These are phyloP conservation scores for Chaenodraco wilsoni DNA, from an alignment of 2,797 vertebrate species.

Conservation along the genomic window DNA sequence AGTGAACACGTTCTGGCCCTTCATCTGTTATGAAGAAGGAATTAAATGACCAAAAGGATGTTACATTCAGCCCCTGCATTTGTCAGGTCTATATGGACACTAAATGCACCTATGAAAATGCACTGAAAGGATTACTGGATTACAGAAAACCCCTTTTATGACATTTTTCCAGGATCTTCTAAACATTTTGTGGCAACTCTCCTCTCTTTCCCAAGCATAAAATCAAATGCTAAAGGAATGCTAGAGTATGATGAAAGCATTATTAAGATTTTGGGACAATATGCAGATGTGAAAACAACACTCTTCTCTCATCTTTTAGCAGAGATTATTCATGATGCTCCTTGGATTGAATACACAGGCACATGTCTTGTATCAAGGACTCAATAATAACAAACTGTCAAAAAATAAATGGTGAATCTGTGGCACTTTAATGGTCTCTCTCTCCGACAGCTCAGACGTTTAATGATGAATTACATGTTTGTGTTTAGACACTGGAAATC, in stretches of 20 bases:
- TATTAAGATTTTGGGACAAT: conserved; percentile 24
- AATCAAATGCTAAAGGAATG: conserved; percentile 78
- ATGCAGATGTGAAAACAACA: conserved; percentile 37
- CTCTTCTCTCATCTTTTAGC: conserved; percentile 27
- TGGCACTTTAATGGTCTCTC: conserved; percentile 63
- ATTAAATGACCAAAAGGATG: not conserved
- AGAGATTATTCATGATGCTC: conserved; percentile 29
- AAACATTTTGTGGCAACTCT: conserved; percentile 11
- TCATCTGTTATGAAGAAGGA: conserved; percentile 14
- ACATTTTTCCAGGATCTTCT: conserved; percentile 12
- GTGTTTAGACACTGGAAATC: conserved; percentile 21
- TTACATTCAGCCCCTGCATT: conserved; percentile 6
- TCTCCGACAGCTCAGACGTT: conserved; percentile 6
- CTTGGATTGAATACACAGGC: conserved; percentile 47
- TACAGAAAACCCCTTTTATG: conserved; percentile 4
- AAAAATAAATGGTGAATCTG: conserved; percentile 45
- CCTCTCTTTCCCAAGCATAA: conserved; percentile 47
- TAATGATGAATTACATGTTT: conserved; percentile 17
- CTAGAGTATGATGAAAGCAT: conserved; percentile 46
- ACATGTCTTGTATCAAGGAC: conserved; percentile 60
- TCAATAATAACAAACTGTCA: conserved; percentile 48
- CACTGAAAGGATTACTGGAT: conserved; percentile 22
- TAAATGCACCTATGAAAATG: conserved; percentile 26
- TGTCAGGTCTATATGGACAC: conserved; percentile 10
- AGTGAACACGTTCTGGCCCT: not conserved